phyloP scores from a whole-genome alignment of 2,888 invertebrate species.

The Netelia virgata region DNA sequence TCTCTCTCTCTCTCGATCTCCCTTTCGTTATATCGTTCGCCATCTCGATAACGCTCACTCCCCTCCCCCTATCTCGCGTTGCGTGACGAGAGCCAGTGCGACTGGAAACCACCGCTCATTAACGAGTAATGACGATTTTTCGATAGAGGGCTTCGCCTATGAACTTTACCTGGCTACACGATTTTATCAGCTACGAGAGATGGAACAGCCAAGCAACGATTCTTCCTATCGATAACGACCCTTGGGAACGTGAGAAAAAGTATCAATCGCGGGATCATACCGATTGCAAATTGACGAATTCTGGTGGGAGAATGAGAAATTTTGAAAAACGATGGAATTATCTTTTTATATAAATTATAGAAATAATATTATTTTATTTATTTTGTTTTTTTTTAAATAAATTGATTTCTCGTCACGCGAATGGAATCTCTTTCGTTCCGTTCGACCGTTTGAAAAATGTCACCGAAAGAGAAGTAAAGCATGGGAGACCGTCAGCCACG shows the following conservation, averaged over 20 bases:
- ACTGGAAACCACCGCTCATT: conserved; percentile 76
- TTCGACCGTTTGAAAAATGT: conserved; percentile 83
- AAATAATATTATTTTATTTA: no score
- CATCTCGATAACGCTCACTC: conserved; percentile 48
- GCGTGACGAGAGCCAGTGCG: conserved; percentile 72
- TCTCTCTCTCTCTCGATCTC: conserved; percentile 34
- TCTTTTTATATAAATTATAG: no score
- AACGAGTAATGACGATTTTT: conserved; percentile 75
- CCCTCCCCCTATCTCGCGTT: conserved; percentile 36
- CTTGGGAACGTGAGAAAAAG: conserved; percentile 2
- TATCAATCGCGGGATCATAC: background rate
- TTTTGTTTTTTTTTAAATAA: no score
- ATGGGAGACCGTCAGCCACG: conserved; percentile 61
- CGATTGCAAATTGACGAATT: background rate
- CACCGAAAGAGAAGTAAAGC: conserved; percentile 2
- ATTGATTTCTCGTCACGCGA: background rate
- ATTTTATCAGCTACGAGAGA: conserved; percentile 20
- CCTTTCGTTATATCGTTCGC: conserved; percentile 33
- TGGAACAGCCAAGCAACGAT: background rate
- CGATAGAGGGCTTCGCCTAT: background rate
- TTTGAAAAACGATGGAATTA: background rate
- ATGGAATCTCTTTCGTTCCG: conserved; percentile 76
- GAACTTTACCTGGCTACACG: background rate
- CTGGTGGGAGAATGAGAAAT: no score
- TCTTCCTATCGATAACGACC: conserved; percentile 2